Evolutionary conservation across 1,140 invertebrate genomes (phyloP).

Genomic region (Trachymyrmex septentrionalis): DNA sequence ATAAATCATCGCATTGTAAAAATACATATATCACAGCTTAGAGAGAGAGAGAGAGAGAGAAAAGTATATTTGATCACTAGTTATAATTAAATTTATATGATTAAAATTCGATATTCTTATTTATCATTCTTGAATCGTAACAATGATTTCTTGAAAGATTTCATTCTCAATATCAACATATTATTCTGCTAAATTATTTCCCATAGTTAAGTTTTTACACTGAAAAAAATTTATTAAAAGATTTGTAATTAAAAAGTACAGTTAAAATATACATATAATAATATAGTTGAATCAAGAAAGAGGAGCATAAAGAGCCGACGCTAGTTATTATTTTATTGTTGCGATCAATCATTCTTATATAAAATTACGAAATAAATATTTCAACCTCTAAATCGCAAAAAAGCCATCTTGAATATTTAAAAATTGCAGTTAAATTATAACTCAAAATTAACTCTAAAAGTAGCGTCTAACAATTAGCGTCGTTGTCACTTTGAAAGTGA

Average conservation of each 20-base stretch:
- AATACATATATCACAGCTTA: background rate
- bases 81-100: background rate
- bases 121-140: background rate
- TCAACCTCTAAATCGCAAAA: too few species aligned
- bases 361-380: background rate
- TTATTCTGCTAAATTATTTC: background rate
- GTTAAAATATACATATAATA: too few species aligned
- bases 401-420: too few species aligned
- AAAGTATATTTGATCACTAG: background rate
- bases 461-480: too few species aligned
- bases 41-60: too few species aligned
- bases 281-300: too few species aligned
- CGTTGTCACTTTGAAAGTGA: too few species aligned
- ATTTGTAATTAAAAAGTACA: background rate
- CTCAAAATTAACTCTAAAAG: too few species aligned
- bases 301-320: too few species aligned
- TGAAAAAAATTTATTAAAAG: background rate
- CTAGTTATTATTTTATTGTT: too few species aligned
- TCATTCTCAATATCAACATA: background rate
- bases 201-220: background rate
- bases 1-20: conserved; percentile 9
- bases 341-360: too few species aligned
- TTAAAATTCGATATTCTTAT: background rate
- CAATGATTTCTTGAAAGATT: background rate
- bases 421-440: too few species aligned